phyloP scores from a whole-genome alignment of 2,113 vertebrate species.

The Monarcha castaneiventris region DNA sequence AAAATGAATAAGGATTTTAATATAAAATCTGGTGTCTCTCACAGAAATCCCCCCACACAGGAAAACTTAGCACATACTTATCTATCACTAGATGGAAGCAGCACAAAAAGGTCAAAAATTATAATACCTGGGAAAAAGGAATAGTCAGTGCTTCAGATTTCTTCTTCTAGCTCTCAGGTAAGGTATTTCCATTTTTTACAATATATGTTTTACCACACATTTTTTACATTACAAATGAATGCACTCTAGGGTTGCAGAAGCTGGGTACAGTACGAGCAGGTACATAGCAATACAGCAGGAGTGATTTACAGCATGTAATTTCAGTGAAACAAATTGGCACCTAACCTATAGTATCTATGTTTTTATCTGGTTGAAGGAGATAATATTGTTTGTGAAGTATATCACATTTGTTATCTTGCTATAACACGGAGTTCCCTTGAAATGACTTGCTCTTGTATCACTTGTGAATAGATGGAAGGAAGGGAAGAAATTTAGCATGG shows the following conservation, averaged over 20 bases:
- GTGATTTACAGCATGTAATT: conserved; percentile 22
- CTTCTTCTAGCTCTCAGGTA: not conserved
- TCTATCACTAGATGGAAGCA: not conserved
- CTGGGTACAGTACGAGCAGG: not conserved
- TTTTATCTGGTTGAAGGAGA: conserved; percentile 33
- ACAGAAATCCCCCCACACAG: not conserved
- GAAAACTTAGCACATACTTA: not conserved
- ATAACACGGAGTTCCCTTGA: not conserved
- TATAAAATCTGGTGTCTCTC: not conserved
- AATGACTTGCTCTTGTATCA: not conserved
- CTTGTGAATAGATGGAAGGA: not conserved
- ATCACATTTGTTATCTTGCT: conserved; percentile 26
- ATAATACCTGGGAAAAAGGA: not conserved
- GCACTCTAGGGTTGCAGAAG: not conserved
- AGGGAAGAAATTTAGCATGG: not conserved
- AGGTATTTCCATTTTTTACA: not conserved
- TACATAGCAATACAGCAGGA: not conserved
- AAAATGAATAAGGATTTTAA: not conserved
- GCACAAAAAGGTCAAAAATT: not conserved
- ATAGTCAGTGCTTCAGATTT: not conserved
- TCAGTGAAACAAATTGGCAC: conserved; percentile 37
- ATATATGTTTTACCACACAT: not conserved
- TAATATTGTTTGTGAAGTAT: conserved; percentile 21
- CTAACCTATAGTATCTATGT: conserved; percentile 10
- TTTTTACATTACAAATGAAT: conserved; percentile 7